Evolutionary conservation across 37 sponge, comb jelly and placozoan genomes (phyloP).

Genomic region (Agelas oroides): DNA sequence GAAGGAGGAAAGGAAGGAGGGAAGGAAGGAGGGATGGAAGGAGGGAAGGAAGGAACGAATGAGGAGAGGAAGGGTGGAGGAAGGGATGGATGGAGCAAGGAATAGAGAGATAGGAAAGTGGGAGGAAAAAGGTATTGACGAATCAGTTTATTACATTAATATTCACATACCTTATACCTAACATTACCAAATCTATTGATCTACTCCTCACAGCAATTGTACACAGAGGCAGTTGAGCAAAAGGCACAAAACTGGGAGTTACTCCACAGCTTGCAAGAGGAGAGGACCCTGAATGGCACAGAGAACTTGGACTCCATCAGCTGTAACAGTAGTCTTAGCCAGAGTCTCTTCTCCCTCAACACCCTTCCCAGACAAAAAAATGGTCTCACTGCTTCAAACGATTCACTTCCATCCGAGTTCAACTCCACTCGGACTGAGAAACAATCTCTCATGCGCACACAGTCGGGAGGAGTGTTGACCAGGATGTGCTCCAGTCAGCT

Average conservation of each 20-base stretch:
- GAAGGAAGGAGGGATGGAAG: no score
- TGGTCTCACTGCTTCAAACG: neutral
- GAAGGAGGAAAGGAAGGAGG: no score
- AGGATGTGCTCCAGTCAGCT: neutral
- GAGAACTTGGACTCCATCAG: constrained; percentile 12
- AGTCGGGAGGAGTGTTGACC: no score
- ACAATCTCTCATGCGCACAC: no score
- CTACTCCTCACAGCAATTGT: constrained; percentile 28
- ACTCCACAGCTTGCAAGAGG: constrained; percentile 21
- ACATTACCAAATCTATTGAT: no score
- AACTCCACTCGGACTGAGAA: neutral
- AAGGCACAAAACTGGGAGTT: constrained; percentile 30
- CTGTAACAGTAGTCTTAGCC: neutral
- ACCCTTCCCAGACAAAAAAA: neutral
- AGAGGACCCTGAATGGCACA: constrained; percentile 44
- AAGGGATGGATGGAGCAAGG: no score
- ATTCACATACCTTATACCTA: no score
- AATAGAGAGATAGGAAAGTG: no score
- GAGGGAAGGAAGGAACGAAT: constrained; percentile 10
- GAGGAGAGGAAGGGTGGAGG: neutral
- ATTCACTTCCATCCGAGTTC: neutral
- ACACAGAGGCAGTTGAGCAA: constrained; percentile 35
- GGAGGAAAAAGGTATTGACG: no score
- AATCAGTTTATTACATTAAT: no score
- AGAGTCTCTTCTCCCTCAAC: constrained; percentile 24